Base-by-base conservation (phyloP, 2,797 vertebrate genomes). In the Esox masquinongy region DNA sequence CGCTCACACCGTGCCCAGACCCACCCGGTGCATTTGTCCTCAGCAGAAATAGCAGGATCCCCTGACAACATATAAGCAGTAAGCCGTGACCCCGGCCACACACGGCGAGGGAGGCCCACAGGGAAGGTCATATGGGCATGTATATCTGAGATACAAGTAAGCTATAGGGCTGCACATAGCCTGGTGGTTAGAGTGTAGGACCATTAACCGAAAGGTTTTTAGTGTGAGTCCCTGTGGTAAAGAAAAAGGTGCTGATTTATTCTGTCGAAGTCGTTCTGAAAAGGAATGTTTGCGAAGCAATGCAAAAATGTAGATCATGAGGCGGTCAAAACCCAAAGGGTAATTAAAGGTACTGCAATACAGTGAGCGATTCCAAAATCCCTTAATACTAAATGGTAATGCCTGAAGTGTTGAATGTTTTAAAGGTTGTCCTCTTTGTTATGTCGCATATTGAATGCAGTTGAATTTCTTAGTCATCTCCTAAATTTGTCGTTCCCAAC, bases 101-200 rank as follows among this genome's bases (percentile, higher is more conserved):
- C 93, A 94, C 19, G 87, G 82, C 82, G 92, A 88, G 85, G 88
- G 86, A 84, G 76, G 70, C 82, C 84, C 56, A 7, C 17, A 68
- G 73, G 85, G 86, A 80, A 67, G 82, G 70, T 87, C 83, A 83
- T 79, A 85, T 84, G 84, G 43, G 43, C 43, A 14, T 67, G 39
- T 75, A 2, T 74, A 87, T 87, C 84, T 90, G 87, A 91, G 86
- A 61, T 4, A 61, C 24, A 24, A 1, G 12, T 24, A 4, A 47
- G 11, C 12, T 14, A 47, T 47, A 2, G 9, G 1, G 43, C 43
- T 47, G 43, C 43, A 47, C 12, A 47, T 47, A 47, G 43, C 43
- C 43, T 47, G 7, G 3, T 43, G 43, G 43, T 43, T 43, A 12
- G 9, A 47, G 6, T 47, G 8, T 47, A 47, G 43, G 43, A 14